A percentile compares a stretch with the other conserved stretches of the same genome.
Conservation (phyloP, 2,888 invertebrate genomes). For the Temnothorax ravouxi region DNA sequence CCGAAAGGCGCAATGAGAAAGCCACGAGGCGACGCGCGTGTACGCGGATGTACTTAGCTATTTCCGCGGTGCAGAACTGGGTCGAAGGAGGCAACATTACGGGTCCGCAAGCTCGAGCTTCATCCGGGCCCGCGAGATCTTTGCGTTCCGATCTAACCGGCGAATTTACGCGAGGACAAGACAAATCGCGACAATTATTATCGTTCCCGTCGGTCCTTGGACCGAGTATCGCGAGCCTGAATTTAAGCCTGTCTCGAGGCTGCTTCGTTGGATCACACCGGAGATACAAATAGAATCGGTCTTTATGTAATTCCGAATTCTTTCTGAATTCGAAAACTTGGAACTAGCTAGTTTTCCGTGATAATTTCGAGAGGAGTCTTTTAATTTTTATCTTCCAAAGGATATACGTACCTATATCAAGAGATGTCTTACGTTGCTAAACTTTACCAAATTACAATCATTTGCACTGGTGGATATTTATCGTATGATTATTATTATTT, state of each 20-base stretch:
- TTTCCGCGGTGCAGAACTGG: conserved; percentile 78
- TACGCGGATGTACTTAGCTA: conserved; percentile 73
- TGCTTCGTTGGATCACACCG: conserved; percentile 33
- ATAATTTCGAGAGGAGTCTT: not conserved
- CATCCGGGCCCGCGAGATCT: conserved; percentile 36
- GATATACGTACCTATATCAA: not conserved
- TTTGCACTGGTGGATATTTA: not conserved
- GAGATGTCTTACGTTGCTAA: not conserved
- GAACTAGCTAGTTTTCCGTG: not conserved
- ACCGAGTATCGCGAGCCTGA: conserved; percentile 19
- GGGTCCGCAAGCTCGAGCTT: conserved; percentile 42
- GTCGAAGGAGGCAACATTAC: conserved; percentile 71
- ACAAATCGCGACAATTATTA: conserved; percentile 49
- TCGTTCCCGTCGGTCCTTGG: conserved; percentile 49
- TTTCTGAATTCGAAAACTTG: not conserved
- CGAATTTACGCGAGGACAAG: conserved; percentile 50
- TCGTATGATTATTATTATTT: not conserved
- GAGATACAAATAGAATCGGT: conserved; percentile 35
- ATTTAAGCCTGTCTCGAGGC: conserved; percentile 37
- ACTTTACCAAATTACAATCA: not conserved
- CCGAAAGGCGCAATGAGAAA: conserved; percentile 73
- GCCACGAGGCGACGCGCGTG: conserved; percentile 54
- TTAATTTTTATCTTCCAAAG: not conserved
- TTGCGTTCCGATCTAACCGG: conserved; percentile 29
- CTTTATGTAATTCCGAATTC: not conserved